Evolutionary conservation across 2,797 vertebrate species (phyloP).

Genomic region (Catostomus latipinnis): DNA sequence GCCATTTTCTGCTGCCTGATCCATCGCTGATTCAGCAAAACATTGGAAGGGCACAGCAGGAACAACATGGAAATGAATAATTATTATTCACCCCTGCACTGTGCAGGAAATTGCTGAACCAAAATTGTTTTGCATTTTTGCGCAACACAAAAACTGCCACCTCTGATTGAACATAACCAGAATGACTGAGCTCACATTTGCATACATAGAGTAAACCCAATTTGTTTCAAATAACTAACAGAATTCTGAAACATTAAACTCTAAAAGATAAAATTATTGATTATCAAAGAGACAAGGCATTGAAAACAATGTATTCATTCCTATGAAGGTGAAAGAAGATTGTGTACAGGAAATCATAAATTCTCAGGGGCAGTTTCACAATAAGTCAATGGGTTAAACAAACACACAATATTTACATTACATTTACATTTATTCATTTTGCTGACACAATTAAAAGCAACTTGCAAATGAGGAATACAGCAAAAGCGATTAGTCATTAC

Average conservation of each 20-base stretch:
- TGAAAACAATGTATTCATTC: neutral
- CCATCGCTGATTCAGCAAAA: slow-evolving; percentile 57
- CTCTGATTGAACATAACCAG: slow-evolving; percentile 29
- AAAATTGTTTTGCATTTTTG: slow-evolving; percentile 53
- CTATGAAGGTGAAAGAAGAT: slow-evolving; percentile 5
- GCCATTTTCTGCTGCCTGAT: slow-evolving; percentile 49
- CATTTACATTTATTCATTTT: too few species aligned
- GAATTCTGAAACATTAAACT: neutral
- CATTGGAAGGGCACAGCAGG: slow-evolving; percentile 48
- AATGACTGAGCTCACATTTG: neutral
- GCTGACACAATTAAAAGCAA: too few species aligned
- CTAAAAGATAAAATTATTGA: neutral
- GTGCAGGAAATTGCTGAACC: slow-evolving; percentile 49
- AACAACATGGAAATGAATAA: slow-evolving; percentile 53
- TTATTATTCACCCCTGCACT: slow-evolving; percentile 55
- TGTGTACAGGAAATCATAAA: neutral
- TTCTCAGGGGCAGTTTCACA: slow-evolving; percentile 6
- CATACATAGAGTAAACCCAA: slow-evolving; percentile 21
- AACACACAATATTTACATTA: neutral
- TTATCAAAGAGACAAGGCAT: slow-evolving; percentile 5
- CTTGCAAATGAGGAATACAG: too few species aligned
- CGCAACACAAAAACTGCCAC: slow-evolving; percentile 24
- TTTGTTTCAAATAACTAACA: neutral
- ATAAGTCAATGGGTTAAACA: slow-evolving; percentile 5
- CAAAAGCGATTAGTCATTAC: too few species aligned